A percentile compares a stretch with the other conserved stretches of the same genome.
Conservation (phyloP, 2,888 invertebrate genomes). For the Cybosia mesomella region DNA sequence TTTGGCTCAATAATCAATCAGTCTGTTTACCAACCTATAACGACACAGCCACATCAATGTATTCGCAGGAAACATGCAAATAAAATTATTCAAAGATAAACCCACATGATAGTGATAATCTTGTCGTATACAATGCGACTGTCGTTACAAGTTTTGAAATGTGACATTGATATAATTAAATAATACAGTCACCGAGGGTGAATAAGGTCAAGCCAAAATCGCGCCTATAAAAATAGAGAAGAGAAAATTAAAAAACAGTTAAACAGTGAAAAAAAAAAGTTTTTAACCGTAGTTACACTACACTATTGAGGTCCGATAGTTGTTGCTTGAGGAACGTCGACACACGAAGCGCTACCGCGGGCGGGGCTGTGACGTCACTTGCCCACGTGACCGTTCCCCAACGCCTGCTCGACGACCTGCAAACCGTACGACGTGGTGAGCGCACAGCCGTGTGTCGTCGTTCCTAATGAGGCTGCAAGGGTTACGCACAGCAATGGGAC, state of each 20-base stretch:
- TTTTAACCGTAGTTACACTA: conserved; percentile 72
- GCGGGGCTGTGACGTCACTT: conserved; percentile 72
- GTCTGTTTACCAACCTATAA: conserved; percentile 24
- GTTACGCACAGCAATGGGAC: conserved; percentile 60
- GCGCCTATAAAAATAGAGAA: conserved; percentile 14
- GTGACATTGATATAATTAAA: conserved; percentile 13
- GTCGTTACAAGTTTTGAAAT: conserved; percentile 20
- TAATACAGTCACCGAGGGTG: conserved; percentile 2
- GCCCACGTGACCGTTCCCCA: conserved; percentile 79
- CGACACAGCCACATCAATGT: conserved; percentile 26
- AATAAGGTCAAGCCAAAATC: conserved; percentile 26
- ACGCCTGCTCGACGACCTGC: conserved; percentile 77
- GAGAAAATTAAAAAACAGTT: conserved; percentile 21
- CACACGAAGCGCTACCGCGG: conserved; percentile 77
- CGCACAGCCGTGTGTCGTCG: conserved; percentile 85
- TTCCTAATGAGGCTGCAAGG: conserved; percentile 79
- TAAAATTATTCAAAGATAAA: conserved; percentile 21
- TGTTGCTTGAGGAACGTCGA: conserved; percentile 83
- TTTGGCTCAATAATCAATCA: conserved; percentile 46
- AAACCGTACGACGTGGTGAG: conserved; percentile 76
- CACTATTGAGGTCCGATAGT: conserved; percentile 84
- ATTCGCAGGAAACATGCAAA: conserved; percentile 41
- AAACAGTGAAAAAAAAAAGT: conserved; percentile 50
- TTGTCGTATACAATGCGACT: conserved; percentile 16
- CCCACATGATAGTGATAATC: conserved; percentile 28